Conservation (phyloP, 2,797 vertebrate species). For the Macropodus opercularis region DNA sequence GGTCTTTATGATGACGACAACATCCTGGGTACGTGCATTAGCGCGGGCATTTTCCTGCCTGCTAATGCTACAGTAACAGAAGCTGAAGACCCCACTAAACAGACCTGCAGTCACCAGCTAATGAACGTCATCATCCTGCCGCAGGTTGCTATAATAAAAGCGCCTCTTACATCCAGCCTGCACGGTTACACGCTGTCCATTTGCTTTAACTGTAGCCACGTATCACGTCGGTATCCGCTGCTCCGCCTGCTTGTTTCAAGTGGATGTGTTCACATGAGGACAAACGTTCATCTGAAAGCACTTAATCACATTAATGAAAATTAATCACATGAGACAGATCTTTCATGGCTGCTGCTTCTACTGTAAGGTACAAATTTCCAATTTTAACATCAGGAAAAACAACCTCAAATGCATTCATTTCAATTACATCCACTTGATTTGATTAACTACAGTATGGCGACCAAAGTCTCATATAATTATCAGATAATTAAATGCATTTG, state of each 20-base stretch:
- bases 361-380: no score
- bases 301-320: no score
- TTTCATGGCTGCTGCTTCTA: no score
- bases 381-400: no score
- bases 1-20: constrained; percentile 36
- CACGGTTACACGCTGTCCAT: constrained; percentile 12
- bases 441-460: no score
- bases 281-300: no score
- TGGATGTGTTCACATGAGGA: no score
- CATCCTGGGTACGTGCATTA: constrained; percentile 60
- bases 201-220: not conserved
- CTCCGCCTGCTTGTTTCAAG: not conserved
- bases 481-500: no score
- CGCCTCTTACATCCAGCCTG: constrained; percentile 1
- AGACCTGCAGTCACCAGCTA: constrained; percentile 33
- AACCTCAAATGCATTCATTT: no score
- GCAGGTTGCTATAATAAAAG: constrained; percentile 26
- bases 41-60: constrained; percentile 51
- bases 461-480: no score
- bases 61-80: constrained; percentile 30
- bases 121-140: constrained; percentile 39
- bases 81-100: constrained; percentile 38
- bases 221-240: not conserved
- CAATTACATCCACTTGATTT: no score
- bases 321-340: no score